Base-by-base conservation (phyloP, 2,113 vertebrate genomes). In the Eidolon helvum region DNA sequence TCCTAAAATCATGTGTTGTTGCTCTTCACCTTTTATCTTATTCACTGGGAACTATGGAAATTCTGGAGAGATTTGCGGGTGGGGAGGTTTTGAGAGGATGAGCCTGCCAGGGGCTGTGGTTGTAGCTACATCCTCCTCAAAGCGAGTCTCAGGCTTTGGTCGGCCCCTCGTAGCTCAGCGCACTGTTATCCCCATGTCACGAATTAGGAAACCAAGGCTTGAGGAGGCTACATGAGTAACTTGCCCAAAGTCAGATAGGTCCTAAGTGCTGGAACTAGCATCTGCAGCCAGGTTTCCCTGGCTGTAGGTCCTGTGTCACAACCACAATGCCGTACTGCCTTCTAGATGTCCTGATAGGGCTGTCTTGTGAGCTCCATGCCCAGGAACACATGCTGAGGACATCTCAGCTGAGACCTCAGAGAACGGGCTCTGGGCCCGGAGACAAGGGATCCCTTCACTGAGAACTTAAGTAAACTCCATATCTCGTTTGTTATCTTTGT, bases 391-490 rank as follows among this genome's bases (percentile, higher is more conserved):
- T 53, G n/a, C 10, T 1, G 28, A 53, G 35, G 9, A 10, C 35
- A 2, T 28, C 86, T 88, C 48, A 28, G 19, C 24, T 28, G 63
- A 85, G 59, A 74, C 7, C 10, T 11, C 40, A 40, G 71, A n/a
- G 30, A 48, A 75, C 14, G 77, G 35, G 40, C 18, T 45, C 71
- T 79, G 71, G 50, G 57, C 16, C 12, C 43, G 43, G 78, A 61
- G 38, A 30, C 26, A 26, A 3, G 21, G n/a, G 35, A 22, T n/a
- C 2, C 22, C 4, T 40, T 2, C 22, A 1, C 0, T 50, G 26
- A 30, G 78, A 35, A 65, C 65, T 72, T 55, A 26, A 8, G 30
- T 14, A 43, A 77, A 26, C 18, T 19, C 80, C 15, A 3, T 12
- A 8, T 79, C 5, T 65, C 24, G 6, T 77, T 14, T 45, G 40